Evolutionary conservation across 2,113 vertebrate species (phyloP).

Genomic region (Cyanistes caeruleus): DNA sequence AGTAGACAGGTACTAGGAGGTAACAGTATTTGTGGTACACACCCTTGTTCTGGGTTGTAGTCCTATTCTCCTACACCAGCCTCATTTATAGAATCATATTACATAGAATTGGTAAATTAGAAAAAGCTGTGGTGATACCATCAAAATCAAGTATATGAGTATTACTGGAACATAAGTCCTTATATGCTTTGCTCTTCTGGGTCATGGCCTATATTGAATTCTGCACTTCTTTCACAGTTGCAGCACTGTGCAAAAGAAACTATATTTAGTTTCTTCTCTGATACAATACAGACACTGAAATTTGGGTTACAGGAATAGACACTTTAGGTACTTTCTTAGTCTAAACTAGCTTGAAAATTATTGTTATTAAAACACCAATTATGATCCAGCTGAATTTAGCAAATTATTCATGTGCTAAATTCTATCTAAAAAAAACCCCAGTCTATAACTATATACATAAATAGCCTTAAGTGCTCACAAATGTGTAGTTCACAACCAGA

Average conservation of each 20-base stretch:
- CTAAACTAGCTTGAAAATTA: neutral
- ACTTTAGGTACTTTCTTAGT: neutral
- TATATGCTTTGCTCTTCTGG: neutral
- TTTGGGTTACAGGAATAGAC: neutral
- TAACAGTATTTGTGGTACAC: neutral
- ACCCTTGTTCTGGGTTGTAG: neutral
- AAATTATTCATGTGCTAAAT: neutral
- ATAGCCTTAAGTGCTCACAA: neutral
- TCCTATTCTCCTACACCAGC: neutral
- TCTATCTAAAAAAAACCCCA: neutral
- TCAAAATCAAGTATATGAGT: neutral
- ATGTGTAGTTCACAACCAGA: neutral
- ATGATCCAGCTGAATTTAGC: neutral
- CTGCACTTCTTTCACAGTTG: neutral
- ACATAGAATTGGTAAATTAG: neutral
- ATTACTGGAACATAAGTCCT: neutral
- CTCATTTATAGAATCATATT: neutral
- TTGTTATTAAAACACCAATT: neutral
- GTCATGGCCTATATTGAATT: neutral
- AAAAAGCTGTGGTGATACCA: neutral
- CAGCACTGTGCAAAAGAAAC: neutral
- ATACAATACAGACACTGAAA: neutral
- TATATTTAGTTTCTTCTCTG: constrained; percentile 21
- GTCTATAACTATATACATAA: neutral
- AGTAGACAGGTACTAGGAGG: neutral